Conservation (phyloP, 2,888 invertebrate genomes). For the Sinotaia quadrata region DNA sequence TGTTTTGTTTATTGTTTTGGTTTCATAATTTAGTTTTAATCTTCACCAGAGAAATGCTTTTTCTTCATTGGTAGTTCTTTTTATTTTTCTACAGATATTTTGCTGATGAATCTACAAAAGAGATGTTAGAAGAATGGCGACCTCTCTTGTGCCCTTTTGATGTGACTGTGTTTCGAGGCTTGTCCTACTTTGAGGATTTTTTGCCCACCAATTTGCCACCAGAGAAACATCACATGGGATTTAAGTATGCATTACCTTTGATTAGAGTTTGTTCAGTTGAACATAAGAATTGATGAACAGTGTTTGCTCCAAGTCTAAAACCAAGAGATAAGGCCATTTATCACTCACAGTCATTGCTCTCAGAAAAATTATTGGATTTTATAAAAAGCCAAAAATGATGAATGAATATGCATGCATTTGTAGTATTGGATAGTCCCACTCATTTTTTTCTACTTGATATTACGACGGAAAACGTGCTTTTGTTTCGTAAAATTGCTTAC, state of each 20-base stretch:
- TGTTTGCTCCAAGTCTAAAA: too few species aligned
- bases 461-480: too few species aligned
- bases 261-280: too few species aligned
- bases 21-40: background rate
- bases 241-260: conserved; percentile 69
- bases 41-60: background rate
- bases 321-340: too few species aligned
- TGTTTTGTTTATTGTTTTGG: background rate
- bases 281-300: too few species aligned
- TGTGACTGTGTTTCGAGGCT: conserved; percentile 67
- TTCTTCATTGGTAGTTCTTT: background rate
- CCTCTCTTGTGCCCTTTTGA: conserved; percentile 85
- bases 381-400: too few species aligned
- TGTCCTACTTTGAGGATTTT: conserved; percentile 80
- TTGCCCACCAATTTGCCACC: conserved; percentile 82
- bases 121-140: conserved; percentile 87
- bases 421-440: too few species aligned
- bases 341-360: too few species aligned
- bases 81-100: conserved; percentile 63
- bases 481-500: too few species aligned
- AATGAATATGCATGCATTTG: too few species aligned
- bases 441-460: too few species aligned
- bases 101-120: conserved; percentile 80
- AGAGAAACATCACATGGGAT: conserved; percentile 76
- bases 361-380: too few species aligned